Evolutionary conservation across 2,797 vertebrate species (phyloP), one percentile per base, ranked within the genome.

Genomic region (Esox masquinongy): DNA sequence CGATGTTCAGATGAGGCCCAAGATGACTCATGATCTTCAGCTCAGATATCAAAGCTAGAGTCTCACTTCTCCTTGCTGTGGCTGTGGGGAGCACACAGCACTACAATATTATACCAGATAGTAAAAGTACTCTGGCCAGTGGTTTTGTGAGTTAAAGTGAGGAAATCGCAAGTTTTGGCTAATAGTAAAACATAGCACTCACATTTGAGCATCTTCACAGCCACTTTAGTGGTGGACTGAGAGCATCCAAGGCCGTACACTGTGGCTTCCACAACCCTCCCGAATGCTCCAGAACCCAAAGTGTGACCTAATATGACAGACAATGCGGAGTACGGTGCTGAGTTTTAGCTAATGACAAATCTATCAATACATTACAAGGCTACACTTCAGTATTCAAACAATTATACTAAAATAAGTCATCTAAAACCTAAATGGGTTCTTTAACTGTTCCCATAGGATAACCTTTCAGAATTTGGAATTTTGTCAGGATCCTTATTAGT

Each of bases 201-300:
- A 98, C 96, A 88, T 88, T 97, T 97, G 15, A 97, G 91, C 95
- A 96, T 97, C 89, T 97, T 97, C 72, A 98, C 95, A 0, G 95
- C 95, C 61, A 93, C 96, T 87, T 95, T 97, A 85, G 94, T 96
- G 12, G 90, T 88, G 53, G 95, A 93, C 50, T 95, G 91, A 0
- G 94, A 92, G 64, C 93, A 91, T 80, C 91, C 91, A 80, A 97
- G 88, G 80, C 93, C 94, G 0, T 95, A 94, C 24, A 96, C 93
- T 0, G 94, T 95, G 4, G 95, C 97, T 84, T 96, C 95, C 19
- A 97, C 94, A 24, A 98, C 95, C 0, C 94, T 93, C 5, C 97
- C 96, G 0, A 98, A 97, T 0, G 94, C 95, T 16, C 97, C 96
- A 0, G 96, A 97, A 29, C 95, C 96, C 0, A 97, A 86, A 2